phyloP scores from a whole-genome alignment of 2,888 invertebrate genomes.

The Drosophila emarginata region DNA sequence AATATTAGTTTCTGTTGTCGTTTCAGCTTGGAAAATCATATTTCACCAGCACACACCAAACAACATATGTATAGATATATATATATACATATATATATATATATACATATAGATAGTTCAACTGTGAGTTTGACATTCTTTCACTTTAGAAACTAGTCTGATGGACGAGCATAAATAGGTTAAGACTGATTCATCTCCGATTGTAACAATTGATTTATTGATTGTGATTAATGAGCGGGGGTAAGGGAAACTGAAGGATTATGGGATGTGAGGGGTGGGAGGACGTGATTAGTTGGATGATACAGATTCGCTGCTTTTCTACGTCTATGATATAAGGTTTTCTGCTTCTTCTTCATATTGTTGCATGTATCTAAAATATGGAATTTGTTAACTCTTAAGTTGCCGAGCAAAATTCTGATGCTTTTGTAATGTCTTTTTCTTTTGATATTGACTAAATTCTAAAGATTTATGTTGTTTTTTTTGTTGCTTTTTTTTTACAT shows the following conservation, averaged over 20 bases:
- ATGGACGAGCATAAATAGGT: constrained; percentile 8
- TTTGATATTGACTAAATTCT: constrained; percentile 49
- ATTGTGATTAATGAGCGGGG: neutral
- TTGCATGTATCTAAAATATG: constrained; percentile 40
- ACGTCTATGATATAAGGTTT: constrained; percentile 14
- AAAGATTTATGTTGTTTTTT: constrained; percentile 24
- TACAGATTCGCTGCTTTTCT: constrained; percentile 29
- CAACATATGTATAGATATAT: neutral
- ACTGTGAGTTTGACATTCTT: neutral
- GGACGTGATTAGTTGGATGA: neutral
- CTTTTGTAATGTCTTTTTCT: constrained; percentile 16
- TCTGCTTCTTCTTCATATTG: constrained; percentile 29
- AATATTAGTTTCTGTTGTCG: constrained; percentile 49
- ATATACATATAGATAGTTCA: neutral
- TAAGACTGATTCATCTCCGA: neutral
- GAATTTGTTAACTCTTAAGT: constrained; percentile 56
- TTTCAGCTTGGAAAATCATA: constrained; percentile 20
- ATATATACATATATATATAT: neutral
- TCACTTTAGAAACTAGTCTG: neutral
- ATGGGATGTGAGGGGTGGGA: neutral
- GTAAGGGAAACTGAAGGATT: neutral
- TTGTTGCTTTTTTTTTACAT: constrained; percentile 27
- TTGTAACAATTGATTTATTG: constrained; percentile 4
- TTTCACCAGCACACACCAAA: constrained; percentile 4
- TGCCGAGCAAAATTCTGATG: constrained; percentile 23